Evolutionary conservation across 2,888 invertebrate genomes (phyloP).

Genomic region (Dicroscelio sp.): DNA sequence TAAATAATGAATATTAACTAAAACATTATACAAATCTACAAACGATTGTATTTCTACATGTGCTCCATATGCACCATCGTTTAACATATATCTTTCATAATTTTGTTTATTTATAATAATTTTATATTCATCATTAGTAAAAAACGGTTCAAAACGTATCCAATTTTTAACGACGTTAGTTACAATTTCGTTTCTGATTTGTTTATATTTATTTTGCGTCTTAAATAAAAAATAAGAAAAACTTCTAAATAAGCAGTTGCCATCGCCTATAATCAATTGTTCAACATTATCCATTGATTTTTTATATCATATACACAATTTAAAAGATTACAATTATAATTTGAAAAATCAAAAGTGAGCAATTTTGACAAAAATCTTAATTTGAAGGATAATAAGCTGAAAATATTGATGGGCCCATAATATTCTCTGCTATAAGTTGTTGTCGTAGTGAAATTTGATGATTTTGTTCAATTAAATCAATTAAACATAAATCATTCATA

Average conservation of each 20-base stretch:
- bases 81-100: not conserved
- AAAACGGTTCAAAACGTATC: too few relatives aligned
- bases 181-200: conserved; percentile 24
- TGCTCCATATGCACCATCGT: conserved; percentile 15
- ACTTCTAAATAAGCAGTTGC: conserved; percentile 9
- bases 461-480: not conserved
- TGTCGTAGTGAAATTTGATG: not conserved
- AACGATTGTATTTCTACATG: conserved; percentile 31
- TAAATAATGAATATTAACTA: conserved; percentile 14
- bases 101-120: too few relatives aligned
- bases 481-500: conserved; percentile 5
- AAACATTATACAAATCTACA: conserved; percentile 5
- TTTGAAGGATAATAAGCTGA: conserved; percentile 17
- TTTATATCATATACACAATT: too few relatives aligned
- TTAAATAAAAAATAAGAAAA: conserved; percentile 28
- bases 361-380: not conserved
- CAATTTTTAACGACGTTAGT: too few relatives aligned
- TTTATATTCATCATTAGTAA: too few relatives aligned
- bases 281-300: conserved; percentile 14
- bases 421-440: not conserved
- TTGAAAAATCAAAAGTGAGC: not conserved
- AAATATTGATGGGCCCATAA: not conserved
- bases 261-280: conserved; percentile 13
- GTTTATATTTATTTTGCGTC: not conserved
- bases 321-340: too few relatives aligned